phyloP scores from a whole-genome alignment of 2,797 vertebrate species.

The Emys orbicularis region DNA sequence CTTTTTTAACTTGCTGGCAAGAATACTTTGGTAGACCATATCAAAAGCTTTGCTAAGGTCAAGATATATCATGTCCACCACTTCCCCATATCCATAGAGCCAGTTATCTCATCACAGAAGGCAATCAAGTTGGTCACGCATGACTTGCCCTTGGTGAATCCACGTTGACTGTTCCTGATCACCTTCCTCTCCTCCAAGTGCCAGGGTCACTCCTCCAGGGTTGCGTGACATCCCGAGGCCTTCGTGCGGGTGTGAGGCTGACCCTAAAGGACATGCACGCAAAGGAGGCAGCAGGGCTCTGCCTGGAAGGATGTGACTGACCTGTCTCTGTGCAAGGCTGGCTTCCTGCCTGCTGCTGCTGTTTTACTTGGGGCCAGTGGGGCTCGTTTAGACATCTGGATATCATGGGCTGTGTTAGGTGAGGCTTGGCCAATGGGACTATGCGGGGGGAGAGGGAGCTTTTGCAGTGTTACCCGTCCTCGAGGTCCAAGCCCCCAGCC shows the following conservation, averaged over 20 bases:
- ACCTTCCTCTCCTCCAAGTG: too few relatives aligned
- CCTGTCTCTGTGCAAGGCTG: background rate
- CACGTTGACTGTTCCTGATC: too few relatives aligned
- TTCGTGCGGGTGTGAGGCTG: accelerated
- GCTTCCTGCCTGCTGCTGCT: background rate
- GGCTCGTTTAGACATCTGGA: background rate
- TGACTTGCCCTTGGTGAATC: too few relatives aligned
- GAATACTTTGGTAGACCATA: too few relatives aligned
- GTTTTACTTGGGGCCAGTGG: background rate
- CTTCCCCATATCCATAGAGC: too few relatives aligned
- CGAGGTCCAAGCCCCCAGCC: background rate
- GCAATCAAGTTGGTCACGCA: too few relatives aligned
- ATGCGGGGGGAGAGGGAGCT: background rate
- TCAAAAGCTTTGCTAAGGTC: too few relatives aligned
- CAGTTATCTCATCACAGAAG: too few relatives aligned
- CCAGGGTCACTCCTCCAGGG: background rate
- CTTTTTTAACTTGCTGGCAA: too few relatives aligned
- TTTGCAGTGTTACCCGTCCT: background rate
- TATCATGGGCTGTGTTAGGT: background rate
- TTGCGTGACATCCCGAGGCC: accelerated
- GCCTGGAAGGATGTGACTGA: background rate
- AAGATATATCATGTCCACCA: too few relatives aligned
- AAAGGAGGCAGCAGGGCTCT: background rate
- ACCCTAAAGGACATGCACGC: background rate
- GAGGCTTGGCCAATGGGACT: background rate